Percentiles rank a stretch among this genome's conserved stretches.
phyloP scores from a whole-genome alignment of 2,888 invertebrate genomes.

The Harpalus rufipes region DNA sequence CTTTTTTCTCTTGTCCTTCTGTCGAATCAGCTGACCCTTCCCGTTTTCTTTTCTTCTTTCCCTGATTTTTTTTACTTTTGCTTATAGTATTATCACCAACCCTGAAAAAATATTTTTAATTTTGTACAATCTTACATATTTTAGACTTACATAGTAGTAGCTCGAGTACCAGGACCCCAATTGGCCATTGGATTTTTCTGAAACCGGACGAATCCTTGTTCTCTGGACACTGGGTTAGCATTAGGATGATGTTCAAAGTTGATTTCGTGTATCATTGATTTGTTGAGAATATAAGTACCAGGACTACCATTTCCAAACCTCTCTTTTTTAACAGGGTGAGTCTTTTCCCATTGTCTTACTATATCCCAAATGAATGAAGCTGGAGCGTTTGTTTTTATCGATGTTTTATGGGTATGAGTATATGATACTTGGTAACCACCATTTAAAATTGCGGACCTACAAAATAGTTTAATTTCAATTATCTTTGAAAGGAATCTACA shows the following conservation, averaged over 20 bases:
- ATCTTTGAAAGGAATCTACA: background rate
- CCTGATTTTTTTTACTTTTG: slow-evolving; percentile 84
- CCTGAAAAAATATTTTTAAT: slow-evolving; percentile 75
- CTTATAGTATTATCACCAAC: slow-evolving; percentile 81
- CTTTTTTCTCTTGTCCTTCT: slow-evolving; percentile 47
- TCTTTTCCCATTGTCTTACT: slow-evolving; percentile 88
- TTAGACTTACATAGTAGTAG: slow-evolving; percentile 85
- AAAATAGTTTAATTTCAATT: slow-evolving; percentile 69
- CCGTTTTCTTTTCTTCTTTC: slow-evolving; percentile 83
- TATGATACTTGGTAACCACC: slow-evolving; percentile 94
- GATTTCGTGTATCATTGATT: slow-evolving; percentile 77
- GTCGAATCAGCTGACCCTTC: slow-evolving; percentile 70
- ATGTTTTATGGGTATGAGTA: slow-evolving; percentile 92
- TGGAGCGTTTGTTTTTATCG: slow-evolving; percentile 96
- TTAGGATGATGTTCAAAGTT: slow-evolving; percentile 81
- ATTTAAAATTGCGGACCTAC: slow-evolving; percentile 92
- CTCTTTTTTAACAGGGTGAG: slow-evolving; percentile 83
- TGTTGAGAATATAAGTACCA: slow-evolving; percentile 80
- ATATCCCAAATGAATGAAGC: slow-evolving; percentile 93
- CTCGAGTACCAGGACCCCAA: slow-evolving; percentile 95
- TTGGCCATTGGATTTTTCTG: slow-evolving; percentile 91
- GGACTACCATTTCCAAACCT: slow-evolving; percentile 79
- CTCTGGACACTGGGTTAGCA: slow-evolving; percentile 90
- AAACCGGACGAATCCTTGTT: slow-evolving; percentile 86
- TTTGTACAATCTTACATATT: slow-evolving; percentile 1